Evolutionary conservation across 1,140 invertebrate genomes (phyloP), one percentile per base, ranked within the genome.

Genomic region (Carposina sasakii): DNA sequence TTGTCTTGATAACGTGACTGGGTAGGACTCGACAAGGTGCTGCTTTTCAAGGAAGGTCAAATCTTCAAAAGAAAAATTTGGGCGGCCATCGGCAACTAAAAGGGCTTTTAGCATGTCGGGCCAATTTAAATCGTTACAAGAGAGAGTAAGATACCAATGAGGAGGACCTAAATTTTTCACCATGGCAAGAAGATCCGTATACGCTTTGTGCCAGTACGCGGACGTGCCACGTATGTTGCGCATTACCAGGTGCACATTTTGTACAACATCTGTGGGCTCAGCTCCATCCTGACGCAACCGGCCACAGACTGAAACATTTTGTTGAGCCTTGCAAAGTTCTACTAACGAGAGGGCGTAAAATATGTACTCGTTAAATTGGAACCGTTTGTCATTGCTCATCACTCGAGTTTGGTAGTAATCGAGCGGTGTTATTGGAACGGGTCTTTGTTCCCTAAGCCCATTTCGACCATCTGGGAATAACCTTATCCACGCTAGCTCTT

Each of bases 241-340:
- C 57, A 67, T 63, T 13, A 47, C 52, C 0, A 66, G 48, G 23
- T 60, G 63, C 21, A 62, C 57, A 40, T 63, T 63, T 34, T 59
- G 44, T 0, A 57, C 40, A 4, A 60, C 16, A 2, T 45, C 54
- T 26, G 28, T 52, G 3, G 17, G 43, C 12, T 58, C 48, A 33
- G 28, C 48, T 56, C 19, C 15, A 37, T 20, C 34, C 17, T 61
- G 62, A 9, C 39, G 28, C 48, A 58, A 48, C 19, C 43, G 19
- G 31, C 48, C 50, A 26, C 53, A 66, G 1, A 66, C 53, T 13
- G 59, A 57, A 19, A 60, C 42, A 31, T 48, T 58, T 6, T 51
- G 15, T 31, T 66, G 52, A 20, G 54, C 48, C 44, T 28, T 12
- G 31, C 16, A 64, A 47, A 54, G 54, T 37, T 62, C 59, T 12